Evolutionary conservation across 1,140 invertebrate species (phyloP), one percentile per base, ranked within the genome.

Genomic region (Aradophagus sp.): DNA sequence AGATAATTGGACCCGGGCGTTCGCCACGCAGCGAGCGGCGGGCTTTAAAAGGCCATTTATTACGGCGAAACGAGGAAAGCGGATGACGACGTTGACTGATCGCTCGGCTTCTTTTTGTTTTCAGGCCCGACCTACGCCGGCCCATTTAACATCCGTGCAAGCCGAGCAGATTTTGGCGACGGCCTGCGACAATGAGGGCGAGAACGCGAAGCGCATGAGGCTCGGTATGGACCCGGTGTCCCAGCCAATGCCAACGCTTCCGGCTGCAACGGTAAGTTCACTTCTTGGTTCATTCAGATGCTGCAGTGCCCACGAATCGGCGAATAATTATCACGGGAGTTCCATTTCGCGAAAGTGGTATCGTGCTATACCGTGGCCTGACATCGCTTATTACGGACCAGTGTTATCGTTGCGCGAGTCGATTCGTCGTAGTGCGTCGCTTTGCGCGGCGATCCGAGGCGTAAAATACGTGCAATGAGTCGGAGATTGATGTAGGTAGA

Each of bases 141-240:
- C 96, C 26, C 96, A 98, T 87, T 89, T 98, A 77, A 98, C 96
- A 26, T 97, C 95, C 58, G 95, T 96, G 44, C 95, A 97, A 84
- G 97, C 97, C 5, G 97, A 98, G 82, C 95, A 97, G 85, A 95
- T 98, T 77, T 87, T 98, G 79, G 95, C 96, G 66, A 92, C 93
- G 74, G 97, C 97, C 34, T 98, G 96, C 84, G 96, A 98, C 87
- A 98, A 98, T 84, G 97, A 98, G 86, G 95, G 93, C 81, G 92
- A 97, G 81, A 98, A 98, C 84, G 96, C 96, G 17, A 98, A 97
- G 86, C 90, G 96, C 75, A 97, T 98, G 95, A 90, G 96, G 65
- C 89, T 97, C 76, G 97, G 97, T 47, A 87, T 98, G 71, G 96
- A 98, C 82, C 97, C 96, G 29, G 93, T 98, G 82, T 92, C 94